Conservation (phyloP, 1,140 invertebrate species). For the Holotrichia oblita region DNA sequence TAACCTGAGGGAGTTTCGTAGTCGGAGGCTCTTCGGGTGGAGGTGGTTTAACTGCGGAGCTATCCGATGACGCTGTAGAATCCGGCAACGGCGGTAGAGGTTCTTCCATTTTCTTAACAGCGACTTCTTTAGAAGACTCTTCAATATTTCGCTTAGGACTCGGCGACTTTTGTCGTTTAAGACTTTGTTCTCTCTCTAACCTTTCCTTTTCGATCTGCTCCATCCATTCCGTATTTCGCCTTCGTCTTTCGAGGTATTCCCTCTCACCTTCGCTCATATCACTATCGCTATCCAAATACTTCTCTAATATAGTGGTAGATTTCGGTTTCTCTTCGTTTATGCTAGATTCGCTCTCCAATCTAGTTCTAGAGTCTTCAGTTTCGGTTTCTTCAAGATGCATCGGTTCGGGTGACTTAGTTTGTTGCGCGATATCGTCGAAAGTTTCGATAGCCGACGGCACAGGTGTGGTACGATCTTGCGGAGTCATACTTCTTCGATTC, state of each 20-base stretch:
- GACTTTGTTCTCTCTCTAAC: slow-evolving; percentile 64
- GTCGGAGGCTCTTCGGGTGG: not conserved
- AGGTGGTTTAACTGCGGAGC: slow-evolving; percentile 32
- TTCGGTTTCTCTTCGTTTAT: no score
- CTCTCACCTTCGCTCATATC: no score
- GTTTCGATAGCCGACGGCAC: slow-evolving; percentile 49
- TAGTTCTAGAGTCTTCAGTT: not conserved
- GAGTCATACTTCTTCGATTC: slow-evolving; percentile 45
- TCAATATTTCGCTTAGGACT: slow-evolving; percentile 59
- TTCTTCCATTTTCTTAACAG: slow-evolving; percentile 53
- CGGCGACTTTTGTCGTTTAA: not conserved
- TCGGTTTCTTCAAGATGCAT: slow-evolving; percentile 45
- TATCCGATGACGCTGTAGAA: slow-evolving; percentile 44
- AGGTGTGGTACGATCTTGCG: no score
- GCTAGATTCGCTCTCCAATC: no score
- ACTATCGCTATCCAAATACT: no score
- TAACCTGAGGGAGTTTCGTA: slow-evolving; percentile 43
- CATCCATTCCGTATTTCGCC: slow-evolving; percentile 75
- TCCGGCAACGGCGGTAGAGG: slow-evolving; percentile 46
- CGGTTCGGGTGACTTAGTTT: slow-evolving; percentile 49
- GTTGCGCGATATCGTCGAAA: slow-evolving; percentile 49
- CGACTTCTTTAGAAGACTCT: slow-evolving; percentile 41
- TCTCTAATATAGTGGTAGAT: no score
- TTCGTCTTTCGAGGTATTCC: slow-evolving; percentile 66
- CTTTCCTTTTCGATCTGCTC: slow-evolving; percentile 72